Conservation (phyloP, 2,888 invertebrate genomes). For the Resseliella maxima region DNA sequence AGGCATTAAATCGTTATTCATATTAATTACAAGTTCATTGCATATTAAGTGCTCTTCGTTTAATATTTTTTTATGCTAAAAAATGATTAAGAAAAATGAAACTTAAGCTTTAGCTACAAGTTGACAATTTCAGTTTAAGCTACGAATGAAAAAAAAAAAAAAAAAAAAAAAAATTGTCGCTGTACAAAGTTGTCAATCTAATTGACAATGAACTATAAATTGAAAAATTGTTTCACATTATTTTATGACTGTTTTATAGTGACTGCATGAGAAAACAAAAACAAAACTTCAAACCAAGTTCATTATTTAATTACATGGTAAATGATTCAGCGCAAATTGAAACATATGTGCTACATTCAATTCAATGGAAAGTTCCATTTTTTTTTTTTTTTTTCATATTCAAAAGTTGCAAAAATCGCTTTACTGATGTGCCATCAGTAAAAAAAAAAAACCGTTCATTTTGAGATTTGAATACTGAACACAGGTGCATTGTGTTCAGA, state of each 20-base stretch:
- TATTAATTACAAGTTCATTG: neutral
- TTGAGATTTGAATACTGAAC: no score
- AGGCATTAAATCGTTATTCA: neutral
- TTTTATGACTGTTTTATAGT: neutral
- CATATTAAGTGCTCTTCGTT: neutral
- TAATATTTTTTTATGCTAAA: no score
- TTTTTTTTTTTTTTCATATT: no score
- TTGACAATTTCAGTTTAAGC: no score
- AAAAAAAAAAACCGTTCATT: no score
- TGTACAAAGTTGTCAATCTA: neutral
- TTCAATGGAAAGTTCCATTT: no score
- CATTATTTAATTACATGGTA: neutral
- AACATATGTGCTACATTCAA: neutral
- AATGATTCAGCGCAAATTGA: constrained; percentile 13
- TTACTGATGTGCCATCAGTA: no score
- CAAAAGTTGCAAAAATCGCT: no score
- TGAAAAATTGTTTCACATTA: constrained; percentile 36
- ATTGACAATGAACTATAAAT: neutral
- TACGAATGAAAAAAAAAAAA: no score
- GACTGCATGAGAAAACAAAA: neutral
- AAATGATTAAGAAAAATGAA: no score
- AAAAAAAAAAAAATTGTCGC: neutral
- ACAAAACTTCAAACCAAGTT: neutral
- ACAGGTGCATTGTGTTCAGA: constrained; percentile 17
- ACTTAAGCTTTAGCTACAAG: no score